Conservation (phyloP, 2,888 invertebrate genomes). For the Standfussiana lucernea region DNA sequence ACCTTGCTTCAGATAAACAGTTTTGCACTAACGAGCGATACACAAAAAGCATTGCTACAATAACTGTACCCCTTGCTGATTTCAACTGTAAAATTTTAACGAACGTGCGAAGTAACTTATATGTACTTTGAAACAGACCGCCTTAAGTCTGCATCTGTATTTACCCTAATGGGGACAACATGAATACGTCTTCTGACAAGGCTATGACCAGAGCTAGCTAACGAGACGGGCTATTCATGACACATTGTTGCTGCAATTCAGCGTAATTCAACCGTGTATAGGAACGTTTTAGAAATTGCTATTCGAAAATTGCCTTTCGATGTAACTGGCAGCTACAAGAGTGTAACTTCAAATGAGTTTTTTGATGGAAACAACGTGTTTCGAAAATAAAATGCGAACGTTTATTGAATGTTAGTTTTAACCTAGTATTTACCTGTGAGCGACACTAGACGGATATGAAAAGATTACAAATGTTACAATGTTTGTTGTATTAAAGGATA, state of each 20-base stretch:
- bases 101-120: conserved; percentile 21
- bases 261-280: conserved; percentile 34
- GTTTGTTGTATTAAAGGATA: conserved; percentile 49
- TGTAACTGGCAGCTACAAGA: conserved; percentile 23
- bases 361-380: conserved; percentile 38
- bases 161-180: conserved; percentile 30
- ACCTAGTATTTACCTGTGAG: conserved; percentile 37
- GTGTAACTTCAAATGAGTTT: conserved; percentile 44
- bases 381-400: conserved; percentile 37
- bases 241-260: conserved; percentile 44
- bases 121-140: conserved; percentile 35
- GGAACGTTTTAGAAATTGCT: conserved; percentile 59
- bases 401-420: conserved; percentile 39
- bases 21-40: conserved; percentile 39
- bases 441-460: conserved; percentile 35
- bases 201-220: conserved; percentile 37
- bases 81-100: conserved; percentile 42
- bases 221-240: conserved; percentile 48
- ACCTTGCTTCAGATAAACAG: conserved; percentile 18
- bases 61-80: conserved; percentile 8
- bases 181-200: conserved; percentile 52
- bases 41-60: conserved; percentile 17
- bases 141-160: conserved; percentile 14
- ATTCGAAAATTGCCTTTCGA: conserved; percentile 56
- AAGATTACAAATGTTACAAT: conserved; percentile 46